A percentile compares a stretch with the other conserved stretches of the same genome.
phyloP scores from a whole-genome alignment of 2,888 invertebrate species.

The Cantharis rustica region DNA sequence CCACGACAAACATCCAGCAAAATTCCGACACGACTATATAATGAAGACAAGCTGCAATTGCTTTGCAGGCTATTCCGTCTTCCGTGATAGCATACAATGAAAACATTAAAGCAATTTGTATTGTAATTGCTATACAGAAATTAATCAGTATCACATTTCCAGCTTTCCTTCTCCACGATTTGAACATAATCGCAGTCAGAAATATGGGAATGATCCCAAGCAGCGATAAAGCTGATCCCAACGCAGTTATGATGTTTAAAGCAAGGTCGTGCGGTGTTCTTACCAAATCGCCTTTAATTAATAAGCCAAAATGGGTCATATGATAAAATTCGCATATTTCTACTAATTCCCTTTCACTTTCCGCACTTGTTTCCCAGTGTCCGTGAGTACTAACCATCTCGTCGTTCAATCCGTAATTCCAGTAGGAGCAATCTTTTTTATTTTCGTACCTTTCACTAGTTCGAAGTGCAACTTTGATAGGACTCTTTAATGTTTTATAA shows the following conservation, averaged over 20 bases:
- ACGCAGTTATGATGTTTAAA: conserved; percentile 56
- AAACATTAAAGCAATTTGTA: conserved; percentile 55
- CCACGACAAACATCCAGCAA: conserved; percentile 71
- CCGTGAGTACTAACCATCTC: conserved; percentile 52
- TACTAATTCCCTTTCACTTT: conserved; percentile 39
- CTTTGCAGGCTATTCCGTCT: conserved; percentile 58
- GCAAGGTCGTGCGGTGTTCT: conserved; percentile 43
- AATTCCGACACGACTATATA: conserved; percentile 68
- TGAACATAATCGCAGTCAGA: conserved; percentile 59
- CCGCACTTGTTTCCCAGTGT: conserved; percentile 15
- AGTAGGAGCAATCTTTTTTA: conserved; percentile 56
- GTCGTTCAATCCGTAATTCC: conserved; percentile 56
- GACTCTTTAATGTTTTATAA: conserved; percentile 55
- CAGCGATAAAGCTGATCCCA: conserved; percentile 58
- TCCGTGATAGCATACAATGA: conserved; percentile 48
- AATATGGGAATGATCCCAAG: conserved; percentile 57
- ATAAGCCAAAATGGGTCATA: conserved; percentile 62
- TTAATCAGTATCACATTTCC: conserved; percentile 63
- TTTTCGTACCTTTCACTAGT: conserved; percentile 11
- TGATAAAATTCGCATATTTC: conserved; percentile 60
- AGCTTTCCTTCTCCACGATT: conserved; percentile 63
- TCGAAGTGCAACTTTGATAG: conserved; percentile 50
- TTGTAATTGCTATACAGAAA: conserved; percentile 56
- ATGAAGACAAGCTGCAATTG: conserved; percentile 63
- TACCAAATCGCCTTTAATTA: conserved; percentile 46